Conservation (phyloP, 53 echinoderm and acorn worm species). For the Actinopyga echinites region DNA sequence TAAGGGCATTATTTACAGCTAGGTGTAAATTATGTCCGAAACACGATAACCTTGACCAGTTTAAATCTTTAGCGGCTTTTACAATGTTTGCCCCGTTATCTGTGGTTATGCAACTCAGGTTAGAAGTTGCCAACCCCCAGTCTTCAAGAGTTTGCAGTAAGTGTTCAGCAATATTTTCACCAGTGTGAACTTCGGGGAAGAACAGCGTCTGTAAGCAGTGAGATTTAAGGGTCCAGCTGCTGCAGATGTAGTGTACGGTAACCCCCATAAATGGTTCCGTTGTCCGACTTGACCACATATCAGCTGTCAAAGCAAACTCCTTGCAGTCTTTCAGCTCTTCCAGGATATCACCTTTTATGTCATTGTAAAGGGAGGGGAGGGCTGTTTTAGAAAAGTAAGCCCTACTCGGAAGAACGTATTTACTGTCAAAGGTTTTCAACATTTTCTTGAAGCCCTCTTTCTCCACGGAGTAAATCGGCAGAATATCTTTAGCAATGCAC, state of each 20-base stretch:
- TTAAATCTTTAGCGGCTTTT: neutral
- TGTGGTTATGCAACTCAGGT: neutral
- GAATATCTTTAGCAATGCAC: neutral
- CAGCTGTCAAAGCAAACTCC: neutral
- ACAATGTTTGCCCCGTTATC: neutral
- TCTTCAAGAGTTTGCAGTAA: neutral
- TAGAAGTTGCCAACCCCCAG: neutral
- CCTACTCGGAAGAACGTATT: neutral
- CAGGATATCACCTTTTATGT: neutral
- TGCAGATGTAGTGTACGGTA: neutral
- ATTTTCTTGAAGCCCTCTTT: neutral
- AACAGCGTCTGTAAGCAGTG: neutral
- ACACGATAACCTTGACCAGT: neutral
- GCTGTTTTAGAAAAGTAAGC: neutral
- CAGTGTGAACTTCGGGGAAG: neutral
- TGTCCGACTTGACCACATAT: neutral
- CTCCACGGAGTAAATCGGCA: neutral
- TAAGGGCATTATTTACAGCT: neutral
- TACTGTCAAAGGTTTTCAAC: neutral
- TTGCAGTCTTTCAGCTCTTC: neutral
- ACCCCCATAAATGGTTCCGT: neutral
- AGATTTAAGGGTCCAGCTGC: neutral
- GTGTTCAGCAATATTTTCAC: neutral
- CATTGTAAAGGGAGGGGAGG: neutral
- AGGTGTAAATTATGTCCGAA: neutral